Percentiles rank a stretch among this genome's conserved stretches.
These are phyloP conservation scores for Dexiosoma caninum DNA, from an alignment of 2,888 invertebrate genomes.

Conservation along the genomic window DNA sequence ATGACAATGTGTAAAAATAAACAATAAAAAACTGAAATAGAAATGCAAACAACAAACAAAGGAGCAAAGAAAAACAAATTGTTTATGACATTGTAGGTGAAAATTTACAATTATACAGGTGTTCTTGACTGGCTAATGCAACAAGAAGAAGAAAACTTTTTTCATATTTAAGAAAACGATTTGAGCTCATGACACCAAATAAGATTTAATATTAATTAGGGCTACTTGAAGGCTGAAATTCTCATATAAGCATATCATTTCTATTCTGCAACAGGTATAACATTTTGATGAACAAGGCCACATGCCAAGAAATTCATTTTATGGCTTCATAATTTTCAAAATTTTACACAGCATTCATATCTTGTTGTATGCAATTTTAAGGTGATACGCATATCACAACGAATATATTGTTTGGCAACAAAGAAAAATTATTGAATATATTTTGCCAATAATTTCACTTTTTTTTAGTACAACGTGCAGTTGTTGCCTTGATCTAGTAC, in stretches of 20 bases:
- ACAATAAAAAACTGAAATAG: background rate
- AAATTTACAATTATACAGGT: conserved; percentile 52
- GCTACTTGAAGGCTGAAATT: conserved; percentile 4
- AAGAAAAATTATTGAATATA: background rate
- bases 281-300: background rate
- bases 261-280: background rate
- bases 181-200: background rate
- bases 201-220: conserved; percentile 37
- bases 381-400: no score
- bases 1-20: conserved; percentile 45
- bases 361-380: no score
- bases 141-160: background rate
- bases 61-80: conserved; percentile 61
- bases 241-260: background rate
- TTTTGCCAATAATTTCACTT: background rate
- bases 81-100: conserved; percentile 73
- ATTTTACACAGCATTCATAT: no score
- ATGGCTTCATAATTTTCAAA: background rate
- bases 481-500: background rate
- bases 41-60: background rate
- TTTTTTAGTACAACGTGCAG: no score
- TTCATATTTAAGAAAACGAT: background rate
- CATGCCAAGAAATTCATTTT: background rate
- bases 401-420: no score
- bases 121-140: conserved; percentile 19